Percentiles rank a stretch among this genome's conserved stretches.
These are phyloP conservation scores for Mergus octosetaceus DNA, from an alignment of 2,797 vertebrate genomes.

Conservation along the genomic window DNA sequence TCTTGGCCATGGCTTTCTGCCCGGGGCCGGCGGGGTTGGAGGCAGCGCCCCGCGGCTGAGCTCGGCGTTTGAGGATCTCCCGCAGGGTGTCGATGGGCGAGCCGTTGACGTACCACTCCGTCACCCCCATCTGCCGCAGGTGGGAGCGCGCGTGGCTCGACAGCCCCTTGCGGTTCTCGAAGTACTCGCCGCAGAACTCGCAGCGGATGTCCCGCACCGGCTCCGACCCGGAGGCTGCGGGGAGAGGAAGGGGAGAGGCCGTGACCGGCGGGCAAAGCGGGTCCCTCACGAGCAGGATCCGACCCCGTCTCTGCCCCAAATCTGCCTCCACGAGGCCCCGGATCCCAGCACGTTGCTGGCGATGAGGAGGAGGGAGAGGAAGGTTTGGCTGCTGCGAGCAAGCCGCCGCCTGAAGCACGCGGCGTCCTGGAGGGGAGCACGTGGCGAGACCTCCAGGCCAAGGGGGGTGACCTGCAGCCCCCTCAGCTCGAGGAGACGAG, in stretches of 20 bases:
- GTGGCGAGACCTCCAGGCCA: no score
- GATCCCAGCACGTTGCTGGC: no score
- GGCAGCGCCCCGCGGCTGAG: constrained; percentile 81
- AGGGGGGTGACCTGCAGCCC: no score
- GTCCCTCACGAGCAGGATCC: no score
- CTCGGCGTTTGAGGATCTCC: constrained; percentile 89
- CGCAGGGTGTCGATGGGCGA: constrained; percentile 92
- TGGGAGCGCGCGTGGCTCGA: constrained; percentile 92
- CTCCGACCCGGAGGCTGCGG: constrained; percentile 72
- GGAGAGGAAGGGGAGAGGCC: background rate
- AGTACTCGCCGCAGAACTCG: constrained; percentile 90
- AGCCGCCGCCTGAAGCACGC: no score
- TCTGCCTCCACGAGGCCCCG: no score
- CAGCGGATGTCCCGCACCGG: constrained; percentile 89
- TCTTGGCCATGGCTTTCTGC: constrained; percentile 77
- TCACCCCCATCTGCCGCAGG: constrained; percentile 88
- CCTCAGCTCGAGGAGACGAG: no score
- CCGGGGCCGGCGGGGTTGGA: constrained; percentile 71
- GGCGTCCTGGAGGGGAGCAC: no score
- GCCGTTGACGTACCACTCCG: constrained; percentile 88
- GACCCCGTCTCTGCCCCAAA: no score
- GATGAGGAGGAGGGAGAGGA: no score
- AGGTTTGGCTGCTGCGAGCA: no score
- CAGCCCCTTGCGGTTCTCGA: constrained; percentile 93
- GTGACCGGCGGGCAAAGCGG: no score